Evolutionary conservation across 2,113 vertebrate species (phyloP), one percentile per base, ranked within the genome.

Genomic region (Esox niger): DNA sequence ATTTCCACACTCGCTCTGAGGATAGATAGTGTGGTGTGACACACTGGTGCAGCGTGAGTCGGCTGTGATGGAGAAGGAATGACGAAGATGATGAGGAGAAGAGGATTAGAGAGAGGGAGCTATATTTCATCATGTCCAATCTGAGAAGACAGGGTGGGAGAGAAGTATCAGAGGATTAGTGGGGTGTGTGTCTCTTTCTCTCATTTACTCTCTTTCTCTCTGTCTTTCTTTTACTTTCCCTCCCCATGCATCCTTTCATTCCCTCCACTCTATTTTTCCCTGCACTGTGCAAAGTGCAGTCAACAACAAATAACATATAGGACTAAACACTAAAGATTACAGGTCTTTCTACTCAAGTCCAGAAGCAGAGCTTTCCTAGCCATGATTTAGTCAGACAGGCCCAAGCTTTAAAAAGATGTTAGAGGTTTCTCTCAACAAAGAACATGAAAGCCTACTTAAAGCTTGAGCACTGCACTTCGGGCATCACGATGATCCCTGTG

Each of bases 141-240:
- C 73, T 62, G 35, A 78, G 70, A 67, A 60, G 43, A 77, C 64
- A 57, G 57, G 49, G 26, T 68, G 64, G 66, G n/a, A 69, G 67
- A 68, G 35, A 63, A 58, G 59, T 70, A 64, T 66, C 57, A 66
- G n/a, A 73, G 56, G 79, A 84, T 85, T 83, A 83, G 62, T 56
- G 32, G 11, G 62, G 17, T 56, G 32, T n/a, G 62, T 13, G 55
- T 62, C 68, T 79, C 38, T 54, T 15, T 64, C 63, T 38, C 26
- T 47, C 25, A 32, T 8, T 27, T 2, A 27, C 10, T 52, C 49
- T 31, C 46, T 23, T 6, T 2, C 2, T 38, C 7, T 73, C 32
- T 35, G 46, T 20, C 13, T n/a, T n/a, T n/a, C 25, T 57, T 27
- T 47, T 30, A 43, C 55, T 31, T 1, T 23, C 47, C 9, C 10